Conservation (phyloP, 2,888 invertebrate species). For the Dromius quadrimaculatus region DNA sequence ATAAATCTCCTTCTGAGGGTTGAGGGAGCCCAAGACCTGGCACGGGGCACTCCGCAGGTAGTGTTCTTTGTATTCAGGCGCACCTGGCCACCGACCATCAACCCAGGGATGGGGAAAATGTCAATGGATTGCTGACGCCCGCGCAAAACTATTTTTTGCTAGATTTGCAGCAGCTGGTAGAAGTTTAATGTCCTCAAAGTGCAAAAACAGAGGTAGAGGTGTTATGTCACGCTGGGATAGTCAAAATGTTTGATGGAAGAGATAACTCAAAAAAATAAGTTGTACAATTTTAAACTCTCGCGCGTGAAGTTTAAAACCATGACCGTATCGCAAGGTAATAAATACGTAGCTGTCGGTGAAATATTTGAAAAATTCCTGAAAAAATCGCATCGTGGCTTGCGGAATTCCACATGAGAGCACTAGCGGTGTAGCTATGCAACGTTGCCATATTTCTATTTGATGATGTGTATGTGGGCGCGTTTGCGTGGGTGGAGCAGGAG, state of each 20-base stretch:
- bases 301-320: too few species aligned
- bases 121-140: conserved; percentile 34
- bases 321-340: conserved; percentile 21
- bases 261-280: too few species aligned
- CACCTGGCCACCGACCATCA: conserved; percentile 23
- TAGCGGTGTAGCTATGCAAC: conserved; percentile 9
- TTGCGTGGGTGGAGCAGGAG: too few species aligned
- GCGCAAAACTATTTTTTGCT: conserved; percentile 14
- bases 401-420: conserved; percentile 35
- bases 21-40: background rate
- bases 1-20: conserved; percentile 25
- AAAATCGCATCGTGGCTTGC: conserved; percentile 19
- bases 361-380: conserved; percentile 32
- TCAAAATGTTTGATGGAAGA: conserved; percentile 3
- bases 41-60: conserved; percentile 28
- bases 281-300: too few species aligned
- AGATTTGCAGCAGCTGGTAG: conserved; percentile 11
- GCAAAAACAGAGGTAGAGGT: conserved; percentile 2
- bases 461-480: conserved; percentile 2
- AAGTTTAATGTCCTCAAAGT: conserved; percentile 4
- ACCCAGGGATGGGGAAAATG: background rate
- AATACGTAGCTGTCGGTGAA: conserved; percentile 23
- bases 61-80: background rate
- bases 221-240: conserved; percentile 20
- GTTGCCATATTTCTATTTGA: conserved; percentile 8